Base-by-base conservation (phyloP, 2,888 invertebrate species). In the Andrena flavipes region DNA sequence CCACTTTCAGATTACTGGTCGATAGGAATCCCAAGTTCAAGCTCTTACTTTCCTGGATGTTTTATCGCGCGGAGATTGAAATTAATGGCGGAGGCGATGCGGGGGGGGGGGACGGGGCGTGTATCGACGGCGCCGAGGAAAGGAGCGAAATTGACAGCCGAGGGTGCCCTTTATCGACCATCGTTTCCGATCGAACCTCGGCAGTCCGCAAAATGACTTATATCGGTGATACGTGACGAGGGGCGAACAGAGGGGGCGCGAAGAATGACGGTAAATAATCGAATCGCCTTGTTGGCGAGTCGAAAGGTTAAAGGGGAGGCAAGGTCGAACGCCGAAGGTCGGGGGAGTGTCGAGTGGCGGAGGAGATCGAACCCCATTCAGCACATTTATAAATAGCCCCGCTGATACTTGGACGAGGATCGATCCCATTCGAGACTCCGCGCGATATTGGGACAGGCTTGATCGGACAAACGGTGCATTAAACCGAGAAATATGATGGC, bases 281-380 rank as follows among this genome's bases (percentile, higher is more conserved):
- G 69, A 79, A 73, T 70, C 49, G 48, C 42, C 56, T 7, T 26
- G 64, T 42, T 67, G 29, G 59, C 60, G 7, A 29, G 30, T 78
- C 29, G 70, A 83, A 81, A 79, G 88, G 85, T 87, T 76, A 76
- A 67, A 76, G 76, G 70, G 79, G 73, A 62, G 65, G 59, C 78
- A 68, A 76, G 80, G 83, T 81, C 81, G 73, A 59, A 65, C 72
- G 76, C 76, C 72, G 79, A 80, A 87, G 79, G 78, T 75, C 77
- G 69, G 26, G 29, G 29, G 30, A 26, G 60, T 23, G n/a, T 49
- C 69, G 71, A 33, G 20, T 20, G 49, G 30, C 49, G 73, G 5
- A 35, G 48, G 59, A 30, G 69, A 71, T 65, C 48, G 33, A 60
- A 56, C 67, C 23, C 26, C 79, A 70, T 70, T 69, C 79, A 26